These are phyloP conservation scores for Hipposideros larvatus DNA, from an alignment of 2,797 vertebrate species.

Conservation along the genomic window DNA sequence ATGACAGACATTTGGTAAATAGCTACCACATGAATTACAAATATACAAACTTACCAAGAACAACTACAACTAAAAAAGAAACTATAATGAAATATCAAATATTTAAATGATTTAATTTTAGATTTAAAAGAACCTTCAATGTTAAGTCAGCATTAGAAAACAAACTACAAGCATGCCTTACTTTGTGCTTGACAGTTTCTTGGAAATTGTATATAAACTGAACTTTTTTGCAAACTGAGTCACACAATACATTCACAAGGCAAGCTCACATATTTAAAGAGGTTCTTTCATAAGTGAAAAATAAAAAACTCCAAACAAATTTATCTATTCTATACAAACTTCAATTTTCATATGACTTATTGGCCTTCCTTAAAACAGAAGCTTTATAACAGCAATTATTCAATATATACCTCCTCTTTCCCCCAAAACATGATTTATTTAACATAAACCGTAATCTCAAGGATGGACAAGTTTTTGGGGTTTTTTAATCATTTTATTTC, in stretches of 20 bases:
- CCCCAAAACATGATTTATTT: background rate
- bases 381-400: constrained; percentile 34
- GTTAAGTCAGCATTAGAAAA: constrained; percentile 53
- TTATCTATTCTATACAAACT: background rate
- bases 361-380: constrained; percentile 24
- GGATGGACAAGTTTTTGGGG: background rate
- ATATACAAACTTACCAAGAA: constrained; percentile 14
- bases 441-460: constrained; percentile 1
- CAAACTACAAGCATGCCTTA: background rate
- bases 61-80: background rate
- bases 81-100: constrained; percentile 44
- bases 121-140: constrained; percentile 37
- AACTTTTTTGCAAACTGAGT: constrained; percentile 50
- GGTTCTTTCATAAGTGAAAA: background rate
- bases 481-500: constrained; percentile 17
- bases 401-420: background rate
- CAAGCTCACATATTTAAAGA: background rate
- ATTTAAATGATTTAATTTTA: constrained; percentile 48
- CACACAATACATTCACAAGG: background rate
- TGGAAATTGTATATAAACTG: constrained; percentile 11
- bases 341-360: background rate
- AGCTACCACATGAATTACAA: constrained; percentile 34
- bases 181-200: constrained; percentile 37
- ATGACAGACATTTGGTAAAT: background rate
- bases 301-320: constrained; percentile 5